Evolutionary conservation across 1,140 invertebrate genomes (phyloP).

Genomic region (Trichonephila clavipes): DNA sequence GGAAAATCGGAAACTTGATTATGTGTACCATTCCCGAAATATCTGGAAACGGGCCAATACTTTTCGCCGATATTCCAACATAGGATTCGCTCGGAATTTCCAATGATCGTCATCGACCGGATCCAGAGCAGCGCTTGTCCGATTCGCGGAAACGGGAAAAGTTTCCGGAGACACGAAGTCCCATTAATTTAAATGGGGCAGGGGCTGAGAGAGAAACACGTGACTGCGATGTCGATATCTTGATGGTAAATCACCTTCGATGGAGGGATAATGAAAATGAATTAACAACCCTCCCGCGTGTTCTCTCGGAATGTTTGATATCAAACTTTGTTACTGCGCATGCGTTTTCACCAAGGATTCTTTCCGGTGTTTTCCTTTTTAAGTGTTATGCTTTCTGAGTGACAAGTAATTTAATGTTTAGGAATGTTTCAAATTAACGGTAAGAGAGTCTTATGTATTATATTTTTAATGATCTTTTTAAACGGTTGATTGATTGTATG

Average conservation of each 20-base stretch:
- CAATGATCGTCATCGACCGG: slow-evolving; percentile 44
- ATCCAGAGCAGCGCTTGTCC: neutral
- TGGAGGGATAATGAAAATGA: slow-evolving; percentile 21
- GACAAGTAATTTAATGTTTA: too few relatives aligned
- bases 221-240: slow-evolving; percentile 21
- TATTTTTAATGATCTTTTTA: too few relatives aligned
- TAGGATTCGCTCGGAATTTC: slow-evolving; percentile 50
- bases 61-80: neutral
- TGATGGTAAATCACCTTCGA: slow-evolving; percentile 12
- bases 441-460: too few relatives aligned
- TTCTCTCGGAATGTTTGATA: neutral
- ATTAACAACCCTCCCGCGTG: neutral
- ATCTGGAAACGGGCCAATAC: slow-evolving; percentile 27
- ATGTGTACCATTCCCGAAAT: neutral
- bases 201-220: neutral
- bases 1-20: slow-evolving; percentile 49
- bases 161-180: neutral
- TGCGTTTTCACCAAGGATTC: neutral
- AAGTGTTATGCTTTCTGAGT: neutral
- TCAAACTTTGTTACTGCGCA: neutral
- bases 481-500: too few relatives aligned
- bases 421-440: too few relatives aligned
- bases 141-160: slow-evolving; percentile 21
- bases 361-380: neutral
- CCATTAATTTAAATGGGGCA: neutral